Conservation (phyloP, 1,140 invertebrate genomes). For the Anastatus disparis region DNA sequence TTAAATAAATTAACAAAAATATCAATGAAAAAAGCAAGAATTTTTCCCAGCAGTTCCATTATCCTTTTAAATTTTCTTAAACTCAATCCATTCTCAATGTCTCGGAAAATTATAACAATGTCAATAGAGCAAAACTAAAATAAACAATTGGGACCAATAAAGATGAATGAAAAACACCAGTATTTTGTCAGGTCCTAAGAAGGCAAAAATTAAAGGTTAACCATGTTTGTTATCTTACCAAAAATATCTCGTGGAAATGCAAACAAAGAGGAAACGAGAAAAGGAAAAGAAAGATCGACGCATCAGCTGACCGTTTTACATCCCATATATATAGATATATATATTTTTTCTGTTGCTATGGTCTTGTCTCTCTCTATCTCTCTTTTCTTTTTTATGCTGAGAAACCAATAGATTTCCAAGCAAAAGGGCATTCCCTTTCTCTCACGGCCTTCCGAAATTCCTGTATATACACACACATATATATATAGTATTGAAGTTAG, state of each 20-base stretch:
- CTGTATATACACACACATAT: background rate
- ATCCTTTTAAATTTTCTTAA: too few species aligned
- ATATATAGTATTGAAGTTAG: too few species aligned
- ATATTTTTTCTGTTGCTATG: constrained; percentile 29
- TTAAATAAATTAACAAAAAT: too few species aligned
- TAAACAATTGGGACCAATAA: too few species aligned
- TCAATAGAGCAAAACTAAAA: too few species aligned
- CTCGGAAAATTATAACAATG: too few species aligned
- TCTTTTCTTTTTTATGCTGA: background rate
- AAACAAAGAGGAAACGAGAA: constrained; percentile 21
- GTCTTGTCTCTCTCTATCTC: too few species aligned
- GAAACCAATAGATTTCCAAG: background rate
- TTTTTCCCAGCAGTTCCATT: too few species aligned
- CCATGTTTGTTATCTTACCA: constrained; percentile 4
- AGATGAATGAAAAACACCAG: too few species aligned
- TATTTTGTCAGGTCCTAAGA: too few species aligned
- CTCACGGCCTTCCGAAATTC: background rate
- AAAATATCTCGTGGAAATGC: background rate
- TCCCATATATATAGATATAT: background rate
- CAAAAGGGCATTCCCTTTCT: background rate
- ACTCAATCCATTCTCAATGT: too few species aligned
- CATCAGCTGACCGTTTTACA: constrained; percentile 19
- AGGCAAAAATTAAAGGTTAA: background rate
- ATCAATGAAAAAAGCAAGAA: too few species aligned
- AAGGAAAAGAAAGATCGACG: background rate